Base-by-base conservation (phyloP, 2,888 invertebrate species). In the Notodonta ziczac region DNA sequence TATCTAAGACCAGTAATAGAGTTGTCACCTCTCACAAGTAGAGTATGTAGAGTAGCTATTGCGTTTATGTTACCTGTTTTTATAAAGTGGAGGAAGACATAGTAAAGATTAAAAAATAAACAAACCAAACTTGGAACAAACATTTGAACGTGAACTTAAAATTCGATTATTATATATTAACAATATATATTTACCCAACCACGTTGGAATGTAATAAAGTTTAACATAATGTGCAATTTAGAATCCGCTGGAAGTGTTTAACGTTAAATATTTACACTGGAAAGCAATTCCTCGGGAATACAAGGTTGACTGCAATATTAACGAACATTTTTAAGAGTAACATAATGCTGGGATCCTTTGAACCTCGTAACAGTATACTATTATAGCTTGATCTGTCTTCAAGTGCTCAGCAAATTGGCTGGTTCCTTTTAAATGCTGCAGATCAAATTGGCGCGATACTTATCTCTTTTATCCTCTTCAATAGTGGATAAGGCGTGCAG, bases 381-480 rank as follows among this genome's bases (percentile, higher is more conserved):
- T 24, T 24, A n/a, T 46, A 46, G n/a, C 46, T n/a, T 46, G 13
- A 46, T 46, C n/a, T 5, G n/a, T 13, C 13, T n/a, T n/a, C 46
- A 4, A 46, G 46, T 13, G 46, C n/a, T n/a, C 4, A 32, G 14
- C 48, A n/a, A 52, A 52, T 52, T 32, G 52, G 52, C 24, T 24
- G 10, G 24, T 13, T 32, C 32, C 3, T 52, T 52, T 52, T 12
- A 32, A 52, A 32, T 12, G 5, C 5, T 12, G 65, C 12, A 61
- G 42, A 60, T 58, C 56, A 39, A 70, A 74, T 70, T 65, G 67
- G 56, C 65, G 53, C 52, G 61, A 62, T 59, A 65, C 65, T 55
- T 64, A 64, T 69, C 72, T 63, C 65, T 74, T 72, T 65, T 72
- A 63, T 63, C 55, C 63, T 5, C 12, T 9, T 51, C 65, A 61